Evolutionary conservation across 2,113 vertebrate genomes (phyloP).

Genomic region (human (Homo sapiens)): DNA sequence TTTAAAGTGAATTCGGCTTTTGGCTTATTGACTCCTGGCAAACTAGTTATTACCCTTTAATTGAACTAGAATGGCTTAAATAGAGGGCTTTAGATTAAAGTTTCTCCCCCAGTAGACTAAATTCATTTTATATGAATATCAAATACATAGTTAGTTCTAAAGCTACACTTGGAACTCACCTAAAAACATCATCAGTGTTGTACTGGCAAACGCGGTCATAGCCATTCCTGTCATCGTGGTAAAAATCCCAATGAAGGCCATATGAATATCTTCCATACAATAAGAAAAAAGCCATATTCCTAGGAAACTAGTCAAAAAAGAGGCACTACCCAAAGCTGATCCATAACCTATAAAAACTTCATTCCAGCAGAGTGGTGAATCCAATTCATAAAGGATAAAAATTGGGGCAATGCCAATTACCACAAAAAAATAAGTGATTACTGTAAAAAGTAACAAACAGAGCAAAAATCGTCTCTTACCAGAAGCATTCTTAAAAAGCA

Average conservation of each 20-base stretch:
- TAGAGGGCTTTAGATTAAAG: neutral
- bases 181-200: constrained; percentile 93
- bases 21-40: neutral
- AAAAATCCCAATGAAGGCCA: constrained; percentile 90
- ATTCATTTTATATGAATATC: constrained; percentile 3
- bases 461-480: constrained; percentile 82
- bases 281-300: constrained; percentile 90
- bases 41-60: constrained; percentile 1
- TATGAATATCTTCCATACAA: constrained; percentile 87
- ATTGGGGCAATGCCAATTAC: constrained; percentile 84
- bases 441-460: constrained; percentile 86
- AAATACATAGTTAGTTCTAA: neutral
- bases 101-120: neutral
- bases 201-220: constrained; percentile 90
- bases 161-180: constrained; percentile 85
- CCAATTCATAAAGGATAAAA: constrained; percentile 92
- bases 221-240: constrained; percentile 88
- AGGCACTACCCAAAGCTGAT: constrained; percentile 86
- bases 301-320: constrained; percentile 91
- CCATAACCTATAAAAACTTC: constrained; percentile 96
- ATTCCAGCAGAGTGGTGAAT: constrained; percentile 94
- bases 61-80: neutral
- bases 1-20: neutral
- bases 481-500: constrained; percentile 86
- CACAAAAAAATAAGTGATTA: constrained; percentile 86